These are phyloP conservation scores for Melopsittacus undulatus DNA, from an alignment of 2,797 vertebrate species.

Conservation along the genomic window DNA sequence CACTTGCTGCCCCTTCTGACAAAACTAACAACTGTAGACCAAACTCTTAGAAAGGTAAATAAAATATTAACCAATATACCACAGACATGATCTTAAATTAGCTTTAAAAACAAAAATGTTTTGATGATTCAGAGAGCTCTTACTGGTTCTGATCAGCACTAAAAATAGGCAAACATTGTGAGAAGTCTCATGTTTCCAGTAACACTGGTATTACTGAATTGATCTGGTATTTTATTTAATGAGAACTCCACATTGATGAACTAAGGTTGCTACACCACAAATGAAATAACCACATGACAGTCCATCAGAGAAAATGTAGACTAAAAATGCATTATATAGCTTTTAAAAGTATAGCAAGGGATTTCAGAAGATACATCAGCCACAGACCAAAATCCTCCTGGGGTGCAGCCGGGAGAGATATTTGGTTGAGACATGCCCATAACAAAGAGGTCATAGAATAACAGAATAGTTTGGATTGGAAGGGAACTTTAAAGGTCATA, in stretches of 20 bases:
- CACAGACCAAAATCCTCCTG: neutral
- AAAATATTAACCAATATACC: neutral
- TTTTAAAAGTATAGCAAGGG: neutral
- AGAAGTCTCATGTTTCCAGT: constrained; percentile 17
- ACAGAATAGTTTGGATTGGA: neutral
- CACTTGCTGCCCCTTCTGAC: neutral
- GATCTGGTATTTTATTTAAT: constrained; percentile 45
- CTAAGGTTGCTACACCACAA: neutral
- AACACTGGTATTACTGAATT: neutral
- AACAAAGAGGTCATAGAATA: neutral
- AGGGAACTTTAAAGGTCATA: neutral
- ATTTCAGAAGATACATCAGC: neutral
- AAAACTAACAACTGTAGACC: neutral
- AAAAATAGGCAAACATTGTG: neutral
- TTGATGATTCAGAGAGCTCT: neutral
- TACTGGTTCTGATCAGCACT: neutral
- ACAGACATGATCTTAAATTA: neutral
- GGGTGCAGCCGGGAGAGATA: neutral
- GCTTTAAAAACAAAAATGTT: neutral
- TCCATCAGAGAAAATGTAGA: neutral
- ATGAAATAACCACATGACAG: neutral
- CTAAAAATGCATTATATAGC: neutral
- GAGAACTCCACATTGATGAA: neutral
- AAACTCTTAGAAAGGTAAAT: neutral
- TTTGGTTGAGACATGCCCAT: neutral